These are phyloP conservation scores for Orbicella faveolata DNA, from an alignment of 64 coral and sea anemone genomes.

Conservation along the genomic window DNA sequence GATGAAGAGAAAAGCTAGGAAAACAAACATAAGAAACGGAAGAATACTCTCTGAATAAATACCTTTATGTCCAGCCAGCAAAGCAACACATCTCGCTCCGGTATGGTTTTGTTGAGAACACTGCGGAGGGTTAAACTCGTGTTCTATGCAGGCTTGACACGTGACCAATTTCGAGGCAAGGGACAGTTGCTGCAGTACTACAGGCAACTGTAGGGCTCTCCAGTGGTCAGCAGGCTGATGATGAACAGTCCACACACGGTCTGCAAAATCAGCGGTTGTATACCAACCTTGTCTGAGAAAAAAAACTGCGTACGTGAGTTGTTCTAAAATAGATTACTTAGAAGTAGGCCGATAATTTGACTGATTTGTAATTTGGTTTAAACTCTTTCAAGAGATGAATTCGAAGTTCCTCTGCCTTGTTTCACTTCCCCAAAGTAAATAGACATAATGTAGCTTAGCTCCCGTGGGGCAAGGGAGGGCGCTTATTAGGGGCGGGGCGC, in stretches of 20 bases:
- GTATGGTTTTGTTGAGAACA: slow-evolving; percentile 1
- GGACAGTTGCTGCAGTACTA: slow-evolving; percentile 9
- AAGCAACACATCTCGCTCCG: background rate
- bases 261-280: slow-evolving; percentile 20
- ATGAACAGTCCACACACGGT: slow-evolving; percentile 17
- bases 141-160: slow-evolving; percentile 15
- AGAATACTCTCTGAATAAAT: background rate
- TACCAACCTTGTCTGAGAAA: slow-evolving; percentile 33
- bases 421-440: too few species aligned
- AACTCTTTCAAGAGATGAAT: too few species aligned
- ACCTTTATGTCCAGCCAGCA: slow-evolving; percentile 37
- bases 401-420: too few species aligned
- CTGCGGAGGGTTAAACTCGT: slow-evolving; percentile 27
- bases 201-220: slow-evolving; percentile 18
- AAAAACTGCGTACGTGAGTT: background rate
- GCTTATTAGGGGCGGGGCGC: too few species aligned
- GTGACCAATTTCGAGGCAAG: background rate
- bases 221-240: slow-evolving; percentile 41
- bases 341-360: too few species aligned
- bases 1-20: background rate
- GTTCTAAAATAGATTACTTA: too few species aligned
- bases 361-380: too few species aligned
- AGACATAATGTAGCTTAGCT: too few species aligned
- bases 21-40: background rate
- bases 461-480: too few species aligned